A percentile compares a stretch with the other conserved stretches of the same genome.
These are phyloP conservation scores for Chelonoidis abingdonii DNA, from an alignment of 2,113 vertebrate species.

Conservation along the genomic window DNA sequence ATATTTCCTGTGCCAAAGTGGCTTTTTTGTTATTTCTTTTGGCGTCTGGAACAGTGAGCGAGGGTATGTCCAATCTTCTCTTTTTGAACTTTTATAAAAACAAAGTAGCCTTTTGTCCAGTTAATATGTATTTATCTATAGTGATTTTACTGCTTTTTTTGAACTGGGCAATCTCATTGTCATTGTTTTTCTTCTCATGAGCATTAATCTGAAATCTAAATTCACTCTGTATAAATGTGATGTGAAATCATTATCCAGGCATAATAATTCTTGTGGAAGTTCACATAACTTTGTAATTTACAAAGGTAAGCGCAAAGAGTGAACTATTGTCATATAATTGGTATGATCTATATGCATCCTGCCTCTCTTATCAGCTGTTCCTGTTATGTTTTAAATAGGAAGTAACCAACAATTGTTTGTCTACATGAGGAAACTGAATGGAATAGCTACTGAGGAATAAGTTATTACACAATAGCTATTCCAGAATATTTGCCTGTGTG, in stretches of 20 bases:
- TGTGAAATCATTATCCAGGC: neutral
- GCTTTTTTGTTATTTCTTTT: neutral
- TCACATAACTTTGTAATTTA: neutral
- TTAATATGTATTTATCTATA: neutral
- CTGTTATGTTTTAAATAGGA: too few species aligned
- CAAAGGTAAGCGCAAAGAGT: neutral
- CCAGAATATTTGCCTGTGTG: neutral
- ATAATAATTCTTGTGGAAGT: neutral
- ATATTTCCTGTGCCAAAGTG: neutral
- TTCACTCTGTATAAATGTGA: neutral
- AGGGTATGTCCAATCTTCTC: neutral
- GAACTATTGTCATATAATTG: neutral
- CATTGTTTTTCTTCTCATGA: neutral
- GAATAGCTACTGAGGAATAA: too few species aligned
- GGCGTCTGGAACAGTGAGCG: neutral
- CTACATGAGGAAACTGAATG: too few species aligned
- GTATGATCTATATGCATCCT: neutral
- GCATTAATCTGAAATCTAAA: neutral
- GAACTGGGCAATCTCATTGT: neutral
- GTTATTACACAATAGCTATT: neutral
- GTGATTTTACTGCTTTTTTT: neutral
- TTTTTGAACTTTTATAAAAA: neutral
- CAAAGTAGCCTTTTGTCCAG: neutral
- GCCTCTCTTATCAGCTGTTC: neutral
- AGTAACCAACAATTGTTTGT: too few species aligned